These are phyloP conservation scores for Xylota sylvarum DNA, from an alignment of 2,888 invertebrate genomes.

Conservation along the genomic window DNA sequence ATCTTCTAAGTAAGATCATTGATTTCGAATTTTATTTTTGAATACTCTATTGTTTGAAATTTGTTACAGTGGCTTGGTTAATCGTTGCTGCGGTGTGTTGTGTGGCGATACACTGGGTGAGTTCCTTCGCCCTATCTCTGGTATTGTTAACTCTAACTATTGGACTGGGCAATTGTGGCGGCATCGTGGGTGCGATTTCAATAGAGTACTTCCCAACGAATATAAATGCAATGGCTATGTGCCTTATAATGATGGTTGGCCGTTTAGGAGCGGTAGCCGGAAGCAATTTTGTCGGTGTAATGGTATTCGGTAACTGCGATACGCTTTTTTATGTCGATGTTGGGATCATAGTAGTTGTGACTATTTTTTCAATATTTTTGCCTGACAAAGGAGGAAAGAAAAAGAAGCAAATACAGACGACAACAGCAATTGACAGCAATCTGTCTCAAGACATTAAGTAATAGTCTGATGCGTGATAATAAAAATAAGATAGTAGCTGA, in stretches of 20 bases:
- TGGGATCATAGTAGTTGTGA: conserved; percentile 76
- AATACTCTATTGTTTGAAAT: not conserved
- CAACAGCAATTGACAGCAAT: not conserved
- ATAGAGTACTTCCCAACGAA: conserved; percentile 88
- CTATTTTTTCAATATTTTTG: conserved; percentile 78
- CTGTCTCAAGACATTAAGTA: conserved; percentile 1
- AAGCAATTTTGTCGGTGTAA: conserved; percentile 81
- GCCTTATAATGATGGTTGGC: conserved; percentile 83
- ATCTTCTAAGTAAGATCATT: conserved; percentile 85
- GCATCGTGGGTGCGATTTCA: conserved; percentile 86
- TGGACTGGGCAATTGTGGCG: conserved; percentile 87
- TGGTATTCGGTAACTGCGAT: conserved; percentile 80
- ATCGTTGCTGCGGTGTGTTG: conserved; percentile 86
- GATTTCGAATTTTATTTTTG: too few species aligned
- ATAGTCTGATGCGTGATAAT: conserved; percentile 10
- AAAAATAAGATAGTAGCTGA: too few species aligned
- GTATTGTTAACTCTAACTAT: conserved; percentile 87
- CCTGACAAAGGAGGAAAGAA: conserved; percentile 78
- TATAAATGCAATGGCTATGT: conserved; percentile 84
- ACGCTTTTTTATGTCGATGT: conserved; percentile 79
- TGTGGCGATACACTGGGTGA: conserved; percentile 87
- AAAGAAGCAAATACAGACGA: not conserved
- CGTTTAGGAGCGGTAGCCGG: conserved; percentile 83
- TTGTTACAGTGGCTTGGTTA: conserved; percentile 80
- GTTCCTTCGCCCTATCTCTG: conserved; percentile 87